Conservation (phyloP, 2,888 invertebrate species). For the Coleophora flavipennella region DNA sequence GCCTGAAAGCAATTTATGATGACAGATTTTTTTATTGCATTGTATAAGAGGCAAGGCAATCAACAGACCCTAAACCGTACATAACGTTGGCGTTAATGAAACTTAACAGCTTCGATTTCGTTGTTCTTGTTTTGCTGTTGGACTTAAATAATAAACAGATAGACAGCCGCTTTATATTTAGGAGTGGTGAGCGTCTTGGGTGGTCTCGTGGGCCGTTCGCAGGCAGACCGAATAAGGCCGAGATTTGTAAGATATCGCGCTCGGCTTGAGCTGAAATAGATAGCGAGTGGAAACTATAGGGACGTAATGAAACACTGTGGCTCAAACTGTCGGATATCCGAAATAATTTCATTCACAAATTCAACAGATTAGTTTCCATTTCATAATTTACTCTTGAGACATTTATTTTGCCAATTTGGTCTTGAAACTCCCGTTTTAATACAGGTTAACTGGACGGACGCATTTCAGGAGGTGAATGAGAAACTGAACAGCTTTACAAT, state of each 20-base stretch:
- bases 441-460: no score
- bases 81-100: slow-evolving; percentile 26
- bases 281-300: slow-evolving; percentile 27
- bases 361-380: no score
- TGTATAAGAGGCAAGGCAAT: slow-evolving; percentile 39
- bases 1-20: slow-evolving; percentile 36
- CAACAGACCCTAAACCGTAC: slow-evolving; percentile 37
- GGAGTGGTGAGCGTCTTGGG: slow-evolving; percentile 56
- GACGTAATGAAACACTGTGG: no score
- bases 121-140: slow-evolving; percentile 35
- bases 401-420: no score
- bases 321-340: no score
- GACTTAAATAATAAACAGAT: slow-evolving; percentile 51
- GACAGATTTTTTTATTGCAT: slow-evolving; percentile 41
- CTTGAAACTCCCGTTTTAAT: no score
- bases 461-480: no score
- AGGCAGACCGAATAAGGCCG: slow-evolving; percentile 54
- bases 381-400: no score
- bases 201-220: slow-evolving; percentile 48
- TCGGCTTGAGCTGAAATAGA: slow-evolving; percentile 64
- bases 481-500: no score
- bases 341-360: no score
- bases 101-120: slow-evolving; percentile 39
- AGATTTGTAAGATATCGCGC: slow-evolving; percentile 62
- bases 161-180: slow-evolving; percentile 51